A percentile compares a stretch with the other conserved stretches of the same genome.
phyloP scores from a whole-genome alignment of 2,797 vertebrate genomes.

The Neosalanx taihuensis region DNA sequence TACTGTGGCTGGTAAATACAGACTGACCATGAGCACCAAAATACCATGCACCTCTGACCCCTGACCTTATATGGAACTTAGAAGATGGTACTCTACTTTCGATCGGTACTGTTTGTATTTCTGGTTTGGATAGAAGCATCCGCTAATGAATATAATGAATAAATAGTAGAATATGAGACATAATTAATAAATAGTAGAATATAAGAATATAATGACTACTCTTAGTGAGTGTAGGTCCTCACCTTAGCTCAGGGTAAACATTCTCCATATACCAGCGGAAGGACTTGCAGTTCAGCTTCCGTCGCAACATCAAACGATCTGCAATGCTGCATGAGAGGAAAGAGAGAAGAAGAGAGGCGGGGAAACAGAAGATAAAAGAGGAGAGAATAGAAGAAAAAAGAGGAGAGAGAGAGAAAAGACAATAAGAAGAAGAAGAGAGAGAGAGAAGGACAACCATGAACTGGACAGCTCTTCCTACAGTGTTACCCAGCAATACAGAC shows the following conservation, averaged over 20 bases:
- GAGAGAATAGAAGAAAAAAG: not conserved
- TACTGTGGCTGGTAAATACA: too few species aligned
- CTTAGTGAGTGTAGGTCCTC: constrained; percentile 45
- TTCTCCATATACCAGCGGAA: constrained; percentile 99
- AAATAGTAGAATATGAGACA: not conserved
- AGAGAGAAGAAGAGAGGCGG: not conserved
- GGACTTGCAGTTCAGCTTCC: constrained; percentile 92
- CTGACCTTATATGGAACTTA: not conserved
- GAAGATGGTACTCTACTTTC: too few species aligned
- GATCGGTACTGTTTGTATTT: too few species aligned
- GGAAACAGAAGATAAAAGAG: not conserved
- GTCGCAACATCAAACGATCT: constrained; percentile 83
- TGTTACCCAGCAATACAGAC: too few species aligned
- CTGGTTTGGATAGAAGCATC: too few species aligned
- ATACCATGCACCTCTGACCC: constrained; percentile 12
- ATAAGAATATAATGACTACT: too few species aligned
- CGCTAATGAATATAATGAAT: not conserved
- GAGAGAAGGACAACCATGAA: too few species aligned
- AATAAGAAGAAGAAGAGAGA: too few species aligned
- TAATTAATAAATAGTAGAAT: not conserved
- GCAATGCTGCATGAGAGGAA: constrained; percentile 72
- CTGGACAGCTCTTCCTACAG: too few species aligned
- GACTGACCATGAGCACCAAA: too few species aligned
- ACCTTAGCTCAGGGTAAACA: constrained; percentile 96
- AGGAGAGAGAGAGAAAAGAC: too few species aligned